phyloP scores from a whole-genome alignment of 2,797 vertebrate species.

The Alauda arvensis region DNA sequence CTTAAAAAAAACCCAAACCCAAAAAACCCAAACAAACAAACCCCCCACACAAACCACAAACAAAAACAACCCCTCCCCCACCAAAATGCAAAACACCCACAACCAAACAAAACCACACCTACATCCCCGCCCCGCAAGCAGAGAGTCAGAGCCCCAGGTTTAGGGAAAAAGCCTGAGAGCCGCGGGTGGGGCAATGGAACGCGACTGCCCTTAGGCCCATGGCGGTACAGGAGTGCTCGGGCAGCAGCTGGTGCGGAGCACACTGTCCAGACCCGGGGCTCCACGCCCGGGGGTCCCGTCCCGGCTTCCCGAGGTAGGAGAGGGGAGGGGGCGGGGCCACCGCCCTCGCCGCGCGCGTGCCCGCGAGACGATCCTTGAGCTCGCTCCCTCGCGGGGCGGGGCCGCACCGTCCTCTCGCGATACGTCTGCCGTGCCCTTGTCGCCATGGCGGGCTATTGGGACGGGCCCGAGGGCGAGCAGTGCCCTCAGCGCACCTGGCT shows the following conservation, averaged over 20 bases:
- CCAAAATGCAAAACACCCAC: neutral
- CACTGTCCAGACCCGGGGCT: no score
- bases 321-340: no score
- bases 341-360: no score
- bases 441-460: neutral
- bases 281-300: no score
- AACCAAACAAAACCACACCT: neutral
- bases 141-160: neutral
- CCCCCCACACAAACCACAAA: neutral
- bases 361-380: neutral
- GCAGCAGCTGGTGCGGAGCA: neutral
- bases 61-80: neutral
- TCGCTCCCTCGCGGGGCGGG: neutral
- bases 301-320: neutral
- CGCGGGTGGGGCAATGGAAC: neutral
- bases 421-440: rapidly evolving
- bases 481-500: neutral
- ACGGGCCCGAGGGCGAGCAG: neutral
- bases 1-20: no score
- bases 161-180: neutral
- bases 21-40: no score
- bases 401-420: neutral
- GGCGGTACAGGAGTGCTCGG: rapidly evolving
- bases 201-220: rapidly evolving
- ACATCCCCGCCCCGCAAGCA: no score